A percentile compares a stretch with the other conserved stretches of the same genome.
phyloP scores from a whole-genome alignment of 1,140 invertebrate species.

The Formica selysi region DNA sequence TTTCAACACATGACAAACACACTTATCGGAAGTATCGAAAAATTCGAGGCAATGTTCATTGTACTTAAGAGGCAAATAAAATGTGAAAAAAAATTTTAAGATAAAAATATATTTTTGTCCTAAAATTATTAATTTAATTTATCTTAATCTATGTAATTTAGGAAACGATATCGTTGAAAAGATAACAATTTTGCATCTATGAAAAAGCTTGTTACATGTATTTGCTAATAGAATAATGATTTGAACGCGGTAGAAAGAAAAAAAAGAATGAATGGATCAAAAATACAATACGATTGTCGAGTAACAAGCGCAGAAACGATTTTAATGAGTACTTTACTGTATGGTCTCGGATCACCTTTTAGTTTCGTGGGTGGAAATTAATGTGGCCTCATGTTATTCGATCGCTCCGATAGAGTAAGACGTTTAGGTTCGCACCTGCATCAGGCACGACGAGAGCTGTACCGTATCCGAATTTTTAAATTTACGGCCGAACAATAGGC shows the following conservation, averaged over 20 bases:
- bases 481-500: slow-evolving; percentile 61
- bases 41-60: background rate
- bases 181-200: background rate
- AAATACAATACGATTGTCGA: slow-evolving; percentile 62
- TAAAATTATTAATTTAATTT: background rate
- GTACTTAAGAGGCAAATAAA: background rate
- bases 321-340: slow-evolving; percentile 70
- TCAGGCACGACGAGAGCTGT: slow-evolving; percentile 27
- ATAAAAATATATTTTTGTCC: background rate
- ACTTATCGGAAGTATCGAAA: background rate
- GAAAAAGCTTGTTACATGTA: background rate
- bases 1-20: background rate
- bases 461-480: slow-evolving; percentile 64
- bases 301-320: slow-evolving; percentile 64
- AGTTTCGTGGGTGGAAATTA: slow-evolving; percentile 73
- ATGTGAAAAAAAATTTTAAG: background rate
- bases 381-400: slow-evolving; percentile 67
- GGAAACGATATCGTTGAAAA: background rate
- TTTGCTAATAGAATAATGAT: slow-evolving; percentile 27
- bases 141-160: background rate
- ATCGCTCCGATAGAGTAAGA: slow-evolving; percentile 69
- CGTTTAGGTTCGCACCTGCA: slow-evolving; percentile 74
- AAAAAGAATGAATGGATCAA: slow-evolving; percentile 60
- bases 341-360: slow-evolving; percentile 66
- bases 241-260: slow-evolving; percentile 39